Evolutionary conservation across 2,797 vertebrate genomes (phyloP), one percentile per base, ranked within the genome.

Genomic region (Eulemur coronatus): DNA sequence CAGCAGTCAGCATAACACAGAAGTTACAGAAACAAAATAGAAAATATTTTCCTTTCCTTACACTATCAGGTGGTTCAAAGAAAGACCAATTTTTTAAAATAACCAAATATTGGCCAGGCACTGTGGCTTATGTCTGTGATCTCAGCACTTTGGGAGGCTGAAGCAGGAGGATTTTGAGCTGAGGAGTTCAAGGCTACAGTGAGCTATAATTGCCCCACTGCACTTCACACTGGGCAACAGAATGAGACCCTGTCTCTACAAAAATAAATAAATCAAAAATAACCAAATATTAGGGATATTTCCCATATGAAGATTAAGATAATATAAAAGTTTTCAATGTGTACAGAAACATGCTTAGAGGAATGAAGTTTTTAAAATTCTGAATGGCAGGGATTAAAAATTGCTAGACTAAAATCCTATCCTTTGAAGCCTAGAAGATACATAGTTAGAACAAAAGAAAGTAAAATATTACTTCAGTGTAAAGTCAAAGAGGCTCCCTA

Each of bases 401-500:
- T 92, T 48, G 5, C 38, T 73, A 82, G 33, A 79, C 61, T 30
- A 67, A 73, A 91, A 65, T 55, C n/a, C 41, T 80, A 35, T 79
- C 81, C 35, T 92, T 50, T 93, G 46, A 85, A 85, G 79, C 7
- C 22, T 81, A 20, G 28, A 86, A 48, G 35, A 78, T 86, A 15
- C 63, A 57, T 14, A 96, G 50, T 69, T 65, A 84, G 43, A 52
- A 73, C 22, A 92, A 90, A 91, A 91, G 52, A 79, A 96, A 75
- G n/a, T 72, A 67, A 86, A 86, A 88, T 72, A 48, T 73, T 89
- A 59, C 38, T 85, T 75, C 72, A 84, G 70, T 38, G 7, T 84
- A 43, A 89, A 89, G 84, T 89, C 84, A 89, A 52, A 84, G 9
- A 17, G 15, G 20, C 76, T 67, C 13, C 61, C 61, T 65, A 18